Base-by-base conservation (phyloP, 2,888 invertebrate species). In the Embidobia sp. region DNA sequence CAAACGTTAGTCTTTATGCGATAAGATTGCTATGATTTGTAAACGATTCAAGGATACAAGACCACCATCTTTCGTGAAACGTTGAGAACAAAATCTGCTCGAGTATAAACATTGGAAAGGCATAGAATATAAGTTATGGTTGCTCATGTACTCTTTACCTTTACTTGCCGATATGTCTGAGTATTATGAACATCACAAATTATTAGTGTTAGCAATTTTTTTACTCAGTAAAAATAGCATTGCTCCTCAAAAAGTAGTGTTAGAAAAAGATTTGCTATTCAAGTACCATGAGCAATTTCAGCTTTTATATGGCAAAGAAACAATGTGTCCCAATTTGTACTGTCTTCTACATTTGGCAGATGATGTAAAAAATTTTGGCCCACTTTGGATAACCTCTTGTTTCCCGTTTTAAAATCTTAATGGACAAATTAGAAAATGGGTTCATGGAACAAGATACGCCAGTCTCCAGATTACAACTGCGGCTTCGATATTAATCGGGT, bases 41-140 rank as follows among this genome's bases (percentile, higher is more conserved):
- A n/a, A 33, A 4, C 46, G 57, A 46, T 46, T 82, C 11, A 19
- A 22, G 15, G 10, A 31, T 0, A 57, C 79, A 11, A 19, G 31
- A n/a, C 80, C 82, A 5, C 78, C 81, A 10, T 57, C 63, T 2
- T 76, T 59, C 61, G 44, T 80, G 15, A 51, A 57, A 22, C 35
- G 81, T 55, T 8, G 70, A n/a, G 75, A 76, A 2, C 44, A 77
- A 26, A 44, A 29, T 3, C 53, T 83, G 7, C 35, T 29, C 3
- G 79, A 81, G 22, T 44, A 53, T 7, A 59, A 40, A 5, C 55
- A 81, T 59, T 81, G 79, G 80, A 81, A 83, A 67, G 78, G 79
- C 0, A 51, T 51, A 1, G 82, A 81, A 16, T 44, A 78, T 1
- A 80, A 79, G 73, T 7, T 33, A 4, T 80, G 69, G 61, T 31